phyloP scores from a whole-genome alignment of 2,797 vertebrate species.

The Zalophus californianus region DNA sequence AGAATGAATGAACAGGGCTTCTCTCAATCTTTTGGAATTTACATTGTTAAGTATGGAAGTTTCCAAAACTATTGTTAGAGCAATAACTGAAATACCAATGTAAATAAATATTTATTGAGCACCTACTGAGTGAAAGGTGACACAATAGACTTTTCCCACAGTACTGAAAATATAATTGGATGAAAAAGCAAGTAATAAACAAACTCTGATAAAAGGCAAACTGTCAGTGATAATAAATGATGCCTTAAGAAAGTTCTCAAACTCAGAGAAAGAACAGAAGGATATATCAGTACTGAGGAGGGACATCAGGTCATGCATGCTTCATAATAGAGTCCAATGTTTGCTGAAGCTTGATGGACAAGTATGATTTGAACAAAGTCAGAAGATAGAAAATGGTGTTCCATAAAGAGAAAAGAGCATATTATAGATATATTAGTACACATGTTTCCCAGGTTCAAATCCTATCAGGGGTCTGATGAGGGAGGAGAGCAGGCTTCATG shows the following conservation, averaged over 20 bases:
- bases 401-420: neutral
- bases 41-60: neutral
- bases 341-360: neutral
- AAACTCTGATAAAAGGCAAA: neutral
- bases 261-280: neutral
- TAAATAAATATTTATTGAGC: neutral
- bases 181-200: neutral
- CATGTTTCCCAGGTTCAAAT: neutral
- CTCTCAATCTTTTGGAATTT: neutral
- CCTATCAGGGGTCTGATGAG: neutral
- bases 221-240: neutral
- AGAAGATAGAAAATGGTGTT: neutral
- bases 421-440: no score
- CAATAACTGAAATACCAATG: neutral
- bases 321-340: neutral
- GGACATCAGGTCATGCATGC: fast-evolving
- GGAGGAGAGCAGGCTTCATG: neutral
- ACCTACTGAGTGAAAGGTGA: neutral
- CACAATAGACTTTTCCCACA: neutral
- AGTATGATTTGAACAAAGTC: neutral
- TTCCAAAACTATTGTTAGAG: neutral
- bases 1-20: neutral
- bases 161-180: neutral
- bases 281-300: neutral
- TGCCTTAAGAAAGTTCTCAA: neutral